Percentiles rank a stretch among this genome's conserved stretches.
Evolutionary conservation across 2,797 vertebrate species (phyloP).

Genomic region (Megalops cyprinoides): DNA sequence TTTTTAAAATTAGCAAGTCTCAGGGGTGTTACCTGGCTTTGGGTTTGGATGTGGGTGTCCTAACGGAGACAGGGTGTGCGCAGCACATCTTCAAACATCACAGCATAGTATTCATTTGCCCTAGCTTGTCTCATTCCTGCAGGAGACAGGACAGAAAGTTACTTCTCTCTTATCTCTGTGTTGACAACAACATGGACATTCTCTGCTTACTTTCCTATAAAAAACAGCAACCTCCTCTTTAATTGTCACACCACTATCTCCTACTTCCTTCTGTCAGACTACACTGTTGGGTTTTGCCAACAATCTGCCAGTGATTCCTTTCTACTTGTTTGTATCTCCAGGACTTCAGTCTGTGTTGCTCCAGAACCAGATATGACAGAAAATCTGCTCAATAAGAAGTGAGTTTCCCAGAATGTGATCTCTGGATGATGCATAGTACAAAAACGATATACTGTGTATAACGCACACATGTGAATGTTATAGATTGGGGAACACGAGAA

Average conservation of each 20-base stretch:
- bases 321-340: conserved; percentile 13
- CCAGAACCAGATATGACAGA: conserved; percentile 13
- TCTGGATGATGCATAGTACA: background rate
- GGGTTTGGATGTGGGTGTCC: background rate
- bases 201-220: too few species aligned
- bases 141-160: too few species aligned
- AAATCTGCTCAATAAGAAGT: conserved; percentile 13
- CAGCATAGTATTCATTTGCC: too few species aligned
- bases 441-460: too few species aligned
- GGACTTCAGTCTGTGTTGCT: conserved; percentile 24
- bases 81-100: background rate
- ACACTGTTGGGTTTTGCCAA: background rate
- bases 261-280: background rate
- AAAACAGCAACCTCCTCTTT: too few species aligned
- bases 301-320: too few species aligned
- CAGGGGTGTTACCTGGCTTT: background rate
- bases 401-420: conserved; percentile 5
- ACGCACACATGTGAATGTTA: too few species aligned
- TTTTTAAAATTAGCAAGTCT: background rate
- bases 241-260: too few species aligned
- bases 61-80: background rate
- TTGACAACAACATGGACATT: too few species aligned
- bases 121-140: too few species aligned
- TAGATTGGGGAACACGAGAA: too few species aligned
- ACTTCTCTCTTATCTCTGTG: too few species aligned